Evolutionary conservation across 2,113 vertebrate genomes (phyloP), one percentile per base, ranked within the genome.

Genomic region (Perca flavescens): DNA sequence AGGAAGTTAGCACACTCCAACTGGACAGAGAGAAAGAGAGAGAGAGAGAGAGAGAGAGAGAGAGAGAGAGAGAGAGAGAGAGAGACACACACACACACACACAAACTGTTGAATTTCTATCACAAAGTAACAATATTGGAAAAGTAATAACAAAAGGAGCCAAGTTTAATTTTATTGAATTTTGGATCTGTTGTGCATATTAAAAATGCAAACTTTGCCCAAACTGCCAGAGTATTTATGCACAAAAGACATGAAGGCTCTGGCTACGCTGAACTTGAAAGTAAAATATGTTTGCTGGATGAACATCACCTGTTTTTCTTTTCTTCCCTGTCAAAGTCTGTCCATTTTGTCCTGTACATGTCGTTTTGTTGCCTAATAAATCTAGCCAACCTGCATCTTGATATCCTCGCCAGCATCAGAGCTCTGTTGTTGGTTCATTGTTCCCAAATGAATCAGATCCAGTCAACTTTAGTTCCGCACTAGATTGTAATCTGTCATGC

Each of bases 1-100:
- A 96, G 87, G 91, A 96, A 96, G 92, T 96, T 96, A 1, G 93
- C 94, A 84, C 96, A 96, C 84, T 96, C 96, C 83, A 85, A 61
- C 96, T 96, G 86, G 11, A 74, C 17, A 50, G 14, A 52, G 36
- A 80, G 3, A 28, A 2, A 28, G 28, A 28, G 28, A 28, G 28
- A 28, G 28, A 28, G 28, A 28, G 28, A 28, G 28, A 28, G 28
- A 28, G 28, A 25, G 25, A 25, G 25, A 25, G 25, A 25, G 25
- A 25, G 25, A 25, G 25, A 25, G 25, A 25, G 25, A 25, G 25
- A 25, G 25, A 25, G 25, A 25, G 25, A 25, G 25, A 25, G 25
- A 25, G 25, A 25, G 25, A 25, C 34, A 34, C 5, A 34, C 34
- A 34, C 34, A 34, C 5, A 34, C 34, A 34, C 0, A 34, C 34